Conservation (phyloP, 1,140 invertebrate genomes). For the Nasonia vitripennis region DNA sequence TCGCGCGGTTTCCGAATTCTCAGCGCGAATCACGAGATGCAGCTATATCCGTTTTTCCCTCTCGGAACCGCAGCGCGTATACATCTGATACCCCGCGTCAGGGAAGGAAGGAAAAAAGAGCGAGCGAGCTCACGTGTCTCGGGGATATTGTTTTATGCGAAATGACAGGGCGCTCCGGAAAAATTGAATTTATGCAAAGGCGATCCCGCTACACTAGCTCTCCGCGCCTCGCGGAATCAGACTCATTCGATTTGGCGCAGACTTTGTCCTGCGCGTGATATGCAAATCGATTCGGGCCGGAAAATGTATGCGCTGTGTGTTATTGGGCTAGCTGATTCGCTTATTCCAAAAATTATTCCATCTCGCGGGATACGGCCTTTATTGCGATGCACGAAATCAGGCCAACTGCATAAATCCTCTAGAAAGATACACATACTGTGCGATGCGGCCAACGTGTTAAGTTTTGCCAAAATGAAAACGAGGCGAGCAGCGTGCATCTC, state of each 20-base stretch:
- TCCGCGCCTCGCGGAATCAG: constrained; percentile 16
- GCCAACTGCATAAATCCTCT: too few species aligned
- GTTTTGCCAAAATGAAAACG: constrained; percentile 47
- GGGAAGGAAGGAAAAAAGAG: neutral
- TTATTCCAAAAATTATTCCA: neutral
- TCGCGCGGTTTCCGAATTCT: too few species aligned
- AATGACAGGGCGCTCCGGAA: neutral
- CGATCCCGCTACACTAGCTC: neutral
- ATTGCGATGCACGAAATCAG: too few species aligned
- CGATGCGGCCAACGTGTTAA: too few species aligned
- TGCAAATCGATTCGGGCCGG: neutral
- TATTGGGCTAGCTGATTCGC: neutral
- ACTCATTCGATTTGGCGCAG: constrained; percentile 37
- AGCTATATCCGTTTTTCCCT: too few species aligned
- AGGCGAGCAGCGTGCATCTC: neutral
- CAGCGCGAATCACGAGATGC: too few species aligned
- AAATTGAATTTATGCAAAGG: constrained; percentile 52
- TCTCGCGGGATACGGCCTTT: too few species aligned
- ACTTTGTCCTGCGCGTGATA: neutral
- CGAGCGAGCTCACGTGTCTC: constrained; percentile 42
- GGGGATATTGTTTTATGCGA: constrained; percentile 70
- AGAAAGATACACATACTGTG: too few species aligned
- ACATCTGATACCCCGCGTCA: neutral
- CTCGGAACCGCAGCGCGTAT: neutral
- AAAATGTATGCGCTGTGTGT: neutral